Evolutionary conservation across 2,797 vertebrate genomes (phyloP), one percentile per base, ranked within the genome.

Genomic region (Mallotus villosus): DNA sequence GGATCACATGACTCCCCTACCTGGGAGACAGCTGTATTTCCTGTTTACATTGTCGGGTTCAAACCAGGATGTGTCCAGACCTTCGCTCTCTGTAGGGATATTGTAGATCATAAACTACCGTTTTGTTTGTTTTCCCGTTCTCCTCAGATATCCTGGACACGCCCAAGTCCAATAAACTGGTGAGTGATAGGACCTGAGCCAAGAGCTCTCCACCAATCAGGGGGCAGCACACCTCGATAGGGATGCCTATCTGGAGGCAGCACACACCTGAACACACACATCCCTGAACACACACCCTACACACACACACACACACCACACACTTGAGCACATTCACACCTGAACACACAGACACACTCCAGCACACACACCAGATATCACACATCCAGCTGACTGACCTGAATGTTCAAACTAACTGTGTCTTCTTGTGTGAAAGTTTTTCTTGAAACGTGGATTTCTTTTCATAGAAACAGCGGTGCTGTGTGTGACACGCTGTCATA

Each of bases 131-230:
- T 73, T 17, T 62, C 37, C 61, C 2, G 74, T 61, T 77, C 46
- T 64, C 81, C 75, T 24, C 92, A 98, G 97, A 98, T 73, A 93
- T 94, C 81, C 77, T 90, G 78, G 97, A 98, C 61, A 89, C 93
- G 5, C 71, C 94, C 72, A 98, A 94, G 87, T 88, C 92, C 74
- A 93, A 92, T 84, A 98, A 96, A 91, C 82, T 96, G 95, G 97
- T 98, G 89, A 97, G 97, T 97, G 17, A 80, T 57, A 22, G 21
- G 60, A 12, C n/a, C 46, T 11, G 60, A n/a, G 32, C 37, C 37
- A 11, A 27, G 19, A 22, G 63, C 11, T 46, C 41, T 34, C 27
- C 24, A 65, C 27, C 53, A 17, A 19, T 24, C 17, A 49, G 29
- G 7, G 1, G 34, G 9, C 19, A 49, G 34, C 21, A 0, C 34